Evolutionary conservation across 2,113 vertebrate species (phyloP).

Genomic region (Leiothrix lutea): DNA sequence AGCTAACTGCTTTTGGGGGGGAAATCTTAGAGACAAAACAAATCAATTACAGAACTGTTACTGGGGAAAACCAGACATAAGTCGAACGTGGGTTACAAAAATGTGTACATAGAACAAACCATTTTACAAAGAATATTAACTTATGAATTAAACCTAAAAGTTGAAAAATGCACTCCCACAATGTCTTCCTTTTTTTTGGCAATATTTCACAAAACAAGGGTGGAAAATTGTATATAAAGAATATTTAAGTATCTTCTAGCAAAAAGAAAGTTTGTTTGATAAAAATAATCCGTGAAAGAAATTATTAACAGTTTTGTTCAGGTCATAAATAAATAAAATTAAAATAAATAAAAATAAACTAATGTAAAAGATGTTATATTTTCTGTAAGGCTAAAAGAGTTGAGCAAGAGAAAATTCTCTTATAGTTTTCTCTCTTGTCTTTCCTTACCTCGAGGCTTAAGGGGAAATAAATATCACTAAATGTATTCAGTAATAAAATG

Average conservation of each 20-base stretch:
- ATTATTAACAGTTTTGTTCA: not conserved
- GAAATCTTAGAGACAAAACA: no score
- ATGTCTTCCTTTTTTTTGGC: not conserved
- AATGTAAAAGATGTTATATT: not conserved
- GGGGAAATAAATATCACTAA: not conserved
- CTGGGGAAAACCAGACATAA: no score
- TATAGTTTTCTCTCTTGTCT: not conserved
- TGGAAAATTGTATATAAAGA: not conserved
- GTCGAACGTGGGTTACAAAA: no score
- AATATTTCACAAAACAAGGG: not conserved
- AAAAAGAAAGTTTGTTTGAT: not conserved
- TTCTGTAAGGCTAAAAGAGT: not conserved
- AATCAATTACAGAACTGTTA: no score
- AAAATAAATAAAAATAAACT: not conserved
- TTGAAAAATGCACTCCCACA: no score
- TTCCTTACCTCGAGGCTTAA: not conserved
- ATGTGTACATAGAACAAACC: no score
- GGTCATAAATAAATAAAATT: not conserved
- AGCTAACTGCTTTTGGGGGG: no score
- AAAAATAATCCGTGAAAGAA: not conserved
- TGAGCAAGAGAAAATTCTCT: not conserved
- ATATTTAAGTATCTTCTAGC: not conserved
- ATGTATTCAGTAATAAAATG: not conserved
- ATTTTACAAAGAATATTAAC: no score
- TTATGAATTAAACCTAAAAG: no score